Evolutionary conservation across 1,140 invertebrate species (phyloP), one percentile per base, ranked within the genome.

Genomic region (Drosophila albomicans): DNA sequence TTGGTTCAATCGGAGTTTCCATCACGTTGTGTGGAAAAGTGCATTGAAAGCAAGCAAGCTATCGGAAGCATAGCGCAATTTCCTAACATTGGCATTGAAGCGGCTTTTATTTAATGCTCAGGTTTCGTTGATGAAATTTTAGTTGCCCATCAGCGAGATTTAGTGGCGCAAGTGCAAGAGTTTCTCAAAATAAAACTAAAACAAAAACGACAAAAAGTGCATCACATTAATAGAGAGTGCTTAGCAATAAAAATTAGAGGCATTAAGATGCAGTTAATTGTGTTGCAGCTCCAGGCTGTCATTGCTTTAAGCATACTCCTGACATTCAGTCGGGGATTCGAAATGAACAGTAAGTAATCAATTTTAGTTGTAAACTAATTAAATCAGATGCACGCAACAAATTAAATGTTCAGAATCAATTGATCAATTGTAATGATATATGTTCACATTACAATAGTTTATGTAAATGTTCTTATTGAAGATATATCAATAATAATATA

Each of bases 331-430:
- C 69, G 71, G 20, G 64, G 82, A 28, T 91, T 78, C 30, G 74
- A 91, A 75, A 79, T 91, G 70, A 91, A 91, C 75, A 90, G 90
- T 91, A 90, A 91, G 90, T 91, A 32, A 48, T 48, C 25, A 30
- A 7, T 41, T 41, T 41, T 38, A 7, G 35, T 35, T 35, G 32
- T 38, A 25, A 25, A 4, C 20, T 25, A 3, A 4, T 25, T 25
- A 25, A 25, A 25, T 25, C 20, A 25, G 3, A 3, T 25, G 20
- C 32, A 32, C 32, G 32, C 32, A 7, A 32, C 5, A 32, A 32
- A 8, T 32, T 8, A 32, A 7, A 7, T 32, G 32, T 4, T 25
- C 20, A 25, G 20, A 25, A 25, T 25, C 20, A 25, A 25, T 25
- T 25, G 20, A 25, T 38, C 35, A 38, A 38, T n/a, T 41, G 38